A percentile compares a stretch with the other conserved stretches of the same genome.
Conservation (phyloP, 2,797 vertebrate genomes). For the Geotrypetes seraphini region DNA sequence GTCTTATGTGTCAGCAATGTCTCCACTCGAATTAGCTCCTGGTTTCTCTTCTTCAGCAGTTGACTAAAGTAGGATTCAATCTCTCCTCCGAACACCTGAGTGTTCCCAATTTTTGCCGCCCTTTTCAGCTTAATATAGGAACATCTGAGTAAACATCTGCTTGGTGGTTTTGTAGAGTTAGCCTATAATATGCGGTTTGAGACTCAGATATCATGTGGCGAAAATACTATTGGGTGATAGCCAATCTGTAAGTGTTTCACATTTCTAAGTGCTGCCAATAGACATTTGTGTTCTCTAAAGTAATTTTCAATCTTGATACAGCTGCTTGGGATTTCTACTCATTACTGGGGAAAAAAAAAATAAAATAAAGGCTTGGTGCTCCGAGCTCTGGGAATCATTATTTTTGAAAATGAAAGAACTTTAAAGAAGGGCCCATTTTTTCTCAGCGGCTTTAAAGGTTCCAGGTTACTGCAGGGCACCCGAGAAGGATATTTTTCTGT, state of each 20-base stretch:
- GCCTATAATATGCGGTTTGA: not conserved
- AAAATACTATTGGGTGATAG: not conserved
- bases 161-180: not conserved
- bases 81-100: not conserved
- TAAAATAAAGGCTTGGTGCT: no score
- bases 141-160: slow-evolving; percentile 24
- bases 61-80: not conserved
- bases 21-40: no score
- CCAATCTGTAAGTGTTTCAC: slow-evolving; percentile 12
- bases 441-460: no score
- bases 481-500: not conserved
- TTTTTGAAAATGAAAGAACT: no score
- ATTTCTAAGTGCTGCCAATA: slow-evolving; percentile 13
- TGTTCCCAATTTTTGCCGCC: not conserved
- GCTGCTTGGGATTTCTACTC: not conserved
- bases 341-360: no score
- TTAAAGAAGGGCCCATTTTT: no score
- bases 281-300: not conserved
- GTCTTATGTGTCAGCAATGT: no score
- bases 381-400: no score
- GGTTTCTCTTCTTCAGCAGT: not conserved
- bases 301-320: not conserved
- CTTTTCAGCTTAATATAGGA: not conserved
- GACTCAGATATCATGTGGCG: not conserved
- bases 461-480: not conserved